These are phyloP conservation scores for Rhinichthys klamathensis DNA, from an alignment of 2,113 vertebrate genomes.

Conservation along the genomic window DNA sequence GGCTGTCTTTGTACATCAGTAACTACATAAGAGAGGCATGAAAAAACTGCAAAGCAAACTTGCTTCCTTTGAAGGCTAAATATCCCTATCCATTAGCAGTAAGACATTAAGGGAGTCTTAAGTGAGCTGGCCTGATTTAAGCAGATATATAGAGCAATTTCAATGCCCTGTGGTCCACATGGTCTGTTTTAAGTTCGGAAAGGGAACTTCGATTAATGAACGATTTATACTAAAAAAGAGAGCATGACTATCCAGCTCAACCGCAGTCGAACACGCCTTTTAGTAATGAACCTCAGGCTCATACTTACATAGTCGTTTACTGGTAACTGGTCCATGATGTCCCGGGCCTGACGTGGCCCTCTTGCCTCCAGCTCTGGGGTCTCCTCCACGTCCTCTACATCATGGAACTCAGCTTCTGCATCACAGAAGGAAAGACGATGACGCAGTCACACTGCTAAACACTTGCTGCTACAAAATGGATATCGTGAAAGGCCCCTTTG, in stretches of 20 bases:
- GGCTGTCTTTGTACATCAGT: conserved; percentile 55
- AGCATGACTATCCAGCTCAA: conserved; percentile 22
- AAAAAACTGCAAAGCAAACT: conserved; percentile 65
- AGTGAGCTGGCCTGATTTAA: conserved; percentile 79
- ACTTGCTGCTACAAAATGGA: neutral
- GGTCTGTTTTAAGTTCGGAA: conserved; percentile 71
- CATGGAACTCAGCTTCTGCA: conserved; percentile 66
- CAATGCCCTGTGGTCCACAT: conserved; percentile 75
- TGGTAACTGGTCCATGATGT: conserved; percentile 67
- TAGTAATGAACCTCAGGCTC: neutral
- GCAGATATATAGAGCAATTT: conserved; percentile 80
- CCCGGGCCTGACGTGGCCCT: conserved; percentile 74
- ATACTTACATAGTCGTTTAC: conserved; percentile 79
- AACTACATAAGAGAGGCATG: conserved; percentile 58
- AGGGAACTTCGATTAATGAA: conserved; percentile 74
- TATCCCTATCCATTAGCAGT: conserved; percentile 78
- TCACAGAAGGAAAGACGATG: neutral
- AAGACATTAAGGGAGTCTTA: conserved; percentile 78
- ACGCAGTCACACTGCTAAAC: too few species aligned
- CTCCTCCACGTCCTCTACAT: conserved; percentile 64
- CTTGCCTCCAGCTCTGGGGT: conserved; percentile 61
- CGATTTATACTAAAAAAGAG: conserved; percentile 74
- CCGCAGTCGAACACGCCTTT: conserved; percentile 6
- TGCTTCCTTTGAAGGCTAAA: conserved; percentile 75
- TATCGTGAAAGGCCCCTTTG: neutral